Evolutionary conservation across 2,797 vertebrate species (phyloP).

Genomic region (Phyllotis vaccarum): DNA sequence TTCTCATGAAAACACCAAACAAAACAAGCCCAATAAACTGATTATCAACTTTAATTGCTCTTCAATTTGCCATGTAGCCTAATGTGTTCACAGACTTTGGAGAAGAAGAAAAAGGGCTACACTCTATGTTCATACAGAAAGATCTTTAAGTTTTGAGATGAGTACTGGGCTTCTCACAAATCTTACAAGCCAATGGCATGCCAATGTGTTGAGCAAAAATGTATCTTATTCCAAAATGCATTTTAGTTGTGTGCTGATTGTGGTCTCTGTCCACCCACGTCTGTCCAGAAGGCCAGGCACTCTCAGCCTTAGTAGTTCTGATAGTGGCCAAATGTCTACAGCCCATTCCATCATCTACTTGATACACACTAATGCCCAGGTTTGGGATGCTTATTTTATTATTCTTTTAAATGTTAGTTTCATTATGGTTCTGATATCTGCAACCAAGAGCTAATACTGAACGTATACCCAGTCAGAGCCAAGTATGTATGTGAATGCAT

Average conservation of each 20-base stretch:
- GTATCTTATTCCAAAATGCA: not conserved
- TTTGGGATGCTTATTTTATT: not conserved
- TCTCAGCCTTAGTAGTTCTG: not conserved
- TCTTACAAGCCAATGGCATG: not conserved
- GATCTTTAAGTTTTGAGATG: conserved; percentile 30
- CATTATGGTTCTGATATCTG: not conserved
- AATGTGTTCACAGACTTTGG: not conserved
- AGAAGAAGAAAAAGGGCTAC: not conserved
- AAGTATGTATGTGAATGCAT: not conserved
- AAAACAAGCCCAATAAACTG: not conserved
- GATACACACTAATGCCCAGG: not conserved
- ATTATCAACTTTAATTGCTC: not conserved
- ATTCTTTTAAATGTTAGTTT: not conserved
- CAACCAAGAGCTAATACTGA: not conserved
- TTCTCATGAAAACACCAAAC: not conserved
- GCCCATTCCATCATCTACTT: not conserved
- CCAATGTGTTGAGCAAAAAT: not conserved
- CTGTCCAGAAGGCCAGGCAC: not conserved
- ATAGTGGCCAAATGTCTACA: not conserved
- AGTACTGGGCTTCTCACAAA: not conserved
- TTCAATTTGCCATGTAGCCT: not conserved
- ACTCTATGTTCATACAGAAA: not conserved
- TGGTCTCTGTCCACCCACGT: not conserved
- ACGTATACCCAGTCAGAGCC: not conserved
- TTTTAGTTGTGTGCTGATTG: not conserved